Base-by-base conservation (phyloP, 2,797 vertebrate species). In the Dryobates pubescens region DNA sequence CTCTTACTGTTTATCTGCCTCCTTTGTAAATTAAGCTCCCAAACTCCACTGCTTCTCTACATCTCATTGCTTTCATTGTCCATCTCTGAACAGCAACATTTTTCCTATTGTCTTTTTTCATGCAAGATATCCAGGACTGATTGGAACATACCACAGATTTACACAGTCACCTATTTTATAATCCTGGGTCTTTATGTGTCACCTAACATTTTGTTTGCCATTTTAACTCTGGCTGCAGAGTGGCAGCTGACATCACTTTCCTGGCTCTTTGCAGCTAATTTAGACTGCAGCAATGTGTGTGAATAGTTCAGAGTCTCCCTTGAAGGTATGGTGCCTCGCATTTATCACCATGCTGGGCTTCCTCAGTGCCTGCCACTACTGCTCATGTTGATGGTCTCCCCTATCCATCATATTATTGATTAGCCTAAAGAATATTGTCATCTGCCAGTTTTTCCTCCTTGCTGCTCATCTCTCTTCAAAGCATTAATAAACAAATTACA, bases 401-500 rank as follows among this genome's bases (percentile, higher is more conserved):
- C 51, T 73, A 75, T 89, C 72, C 75, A 51, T 92, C 58, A 29
- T 57, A 64, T 29, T 84, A 65, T 82, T 84, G 91, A 91, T 96
- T 93, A 90, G 49, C 82, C 86, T 86, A 84, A 92, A 94, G 62
- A 82, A 80, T 84, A 76, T 76, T 91, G 92, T 94, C 82, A 81
- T 61, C 80, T 95, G 88, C 75, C 88, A 73, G 16, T 88, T 93
- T 95, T 95, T 76, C 64, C 81, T 87, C 58, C 76, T 78, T 5
- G 1, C 71, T 87, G 83, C 65, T 93, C 56, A 65, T 56, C 58
- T 38, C 38, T 78, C 63, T 94, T 91, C 79, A 83, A 75, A 85
- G 75, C 69, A 61, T 78, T 93, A 85, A 83, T 89, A 89, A 95
- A 87, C 77, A 94, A 85, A 92, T 93, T 94, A 92, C 34, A 30